Percentiles rank a stretch among this genome's conserved stretches.
Evolutionary conservation across 2,888 invertebrate genomes (phyloP).

Genomic region (Eristalinus sepulchralis): DNA sequence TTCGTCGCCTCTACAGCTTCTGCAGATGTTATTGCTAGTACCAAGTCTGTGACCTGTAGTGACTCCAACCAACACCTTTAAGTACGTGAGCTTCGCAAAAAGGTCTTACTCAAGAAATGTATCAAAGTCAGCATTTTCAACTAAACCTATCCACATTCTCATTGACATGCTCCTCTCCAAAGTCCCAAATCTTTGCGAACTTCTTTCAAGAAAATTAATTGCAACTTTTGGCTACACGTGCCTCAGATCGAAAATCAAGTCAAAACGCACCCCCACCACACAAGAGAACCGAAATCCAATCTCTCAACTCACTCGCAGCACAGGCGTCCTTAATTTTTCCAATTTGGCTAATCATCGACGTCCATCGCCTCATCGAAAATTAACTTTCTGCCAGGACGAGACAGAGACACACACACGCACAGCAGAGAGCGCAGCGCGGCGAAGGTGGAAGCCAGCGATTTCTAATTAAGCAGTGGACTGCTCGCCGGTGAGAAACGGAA

Average conservation of each 20-base stretch:
- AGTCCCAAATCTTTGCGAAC: background rate
- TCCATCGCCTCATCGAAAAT: conserved; percentile 30
- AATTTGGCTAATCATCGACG: conserved; percentile 50
- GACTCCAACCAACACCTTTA: too few relatives aligned
- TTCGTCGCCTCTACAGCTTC: too few relatives aligned
- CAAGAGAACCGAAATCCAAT: background rate
- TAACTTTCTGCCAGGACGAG: conserved; percentile 24
- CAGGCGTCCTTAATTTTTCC: conserved; percentile 50
- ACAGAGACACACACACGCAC: background rate
- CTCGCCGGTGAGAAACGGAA: background rate
- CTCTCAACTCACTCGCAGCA: conserved; percentile 17
- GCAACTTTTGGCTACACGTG: conserved; percentile 36
- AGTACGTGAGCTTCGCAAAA: too few relatives aligned
- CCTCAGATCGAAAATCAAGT: conserved; percentile 9
- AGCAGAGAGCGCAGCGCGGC: background rate
- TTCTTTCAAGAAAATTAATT: conserved; percentile 1
- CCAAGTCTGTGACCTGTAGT: too few relatives aligned
- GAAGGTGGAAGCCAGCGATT: conserved; percentile 1
- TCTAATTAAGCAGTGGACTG: conserved; percentile 61
- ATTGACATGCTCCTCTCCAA: background rate
- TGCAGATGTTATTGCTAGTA: too few relatives aligned
- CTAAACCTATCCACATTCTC: too few relatives aligned
- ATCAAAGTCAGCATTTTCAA: too few relatives aligned
- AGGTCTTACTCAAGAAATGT: too few relatives aligned
- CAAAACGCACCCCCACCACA: background rate